Evolutionary conservation across 2,113 vertebrate genomes (phyloP).

Genomic region (Catharus bicknelli): DNA sequence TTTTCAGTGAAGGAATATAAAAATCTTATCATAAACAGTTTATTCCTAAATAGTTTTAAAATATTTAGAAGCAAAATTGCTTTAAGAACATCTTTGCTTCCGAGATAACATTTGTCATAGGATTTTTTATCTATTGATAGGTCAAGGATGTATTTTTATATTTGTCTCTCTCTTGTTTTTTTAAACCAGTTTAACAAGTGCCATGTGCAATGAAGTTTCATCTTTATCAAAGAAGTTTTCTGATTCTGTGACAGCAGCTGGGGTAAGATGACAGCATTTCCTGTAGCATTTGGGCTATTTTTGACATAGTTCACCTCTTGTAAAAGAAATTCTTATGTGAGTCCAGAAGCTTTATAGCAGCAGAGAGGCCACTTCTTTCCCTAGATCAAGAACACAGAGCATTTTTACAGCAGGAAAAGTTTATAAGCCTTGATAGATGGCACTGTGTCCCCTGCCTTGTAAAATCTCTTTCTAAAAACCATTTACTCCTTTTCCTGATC

Average conservation of each 20-base stretch:
- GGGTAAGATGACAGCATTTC: conserved; percentile 79
- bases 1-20: not conserved
- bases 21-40: not conserved
- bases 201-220: conserved; percentile 94
- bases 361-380: not conserved
- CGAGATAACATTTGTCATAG: not conserved
- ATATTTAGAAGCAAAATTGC: not conserved
- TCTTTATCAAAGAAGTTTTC: conserved; percentile 88
- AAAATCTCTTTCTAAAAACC: not conserved
- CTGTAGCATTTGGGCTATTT: not conserved
- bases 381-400: not conserved
- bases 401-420: not conserved
- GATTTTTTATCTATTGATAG: not conserved
- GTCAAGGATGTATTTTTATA: not conserved
- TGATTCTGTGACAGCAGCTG: conserved; percentile 81
- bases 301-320: not conserved
- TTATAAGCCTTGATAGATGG: not conserved
- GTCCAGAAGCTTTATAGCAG: not conserved
- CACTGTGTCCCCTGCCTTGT: not conserved
- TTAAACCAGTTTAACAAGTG: conserved; percentile 85
- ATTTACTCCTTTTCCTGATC: not conserved
- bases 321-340: not conserved
- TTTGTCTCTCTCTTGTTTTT: conserved; percentile 5
- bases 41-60: not conserved
- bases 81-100: not conserved